Conservation (phyloP, 2,888 invertebrate genomes). For the Liodrosophila aerea region DNA sequence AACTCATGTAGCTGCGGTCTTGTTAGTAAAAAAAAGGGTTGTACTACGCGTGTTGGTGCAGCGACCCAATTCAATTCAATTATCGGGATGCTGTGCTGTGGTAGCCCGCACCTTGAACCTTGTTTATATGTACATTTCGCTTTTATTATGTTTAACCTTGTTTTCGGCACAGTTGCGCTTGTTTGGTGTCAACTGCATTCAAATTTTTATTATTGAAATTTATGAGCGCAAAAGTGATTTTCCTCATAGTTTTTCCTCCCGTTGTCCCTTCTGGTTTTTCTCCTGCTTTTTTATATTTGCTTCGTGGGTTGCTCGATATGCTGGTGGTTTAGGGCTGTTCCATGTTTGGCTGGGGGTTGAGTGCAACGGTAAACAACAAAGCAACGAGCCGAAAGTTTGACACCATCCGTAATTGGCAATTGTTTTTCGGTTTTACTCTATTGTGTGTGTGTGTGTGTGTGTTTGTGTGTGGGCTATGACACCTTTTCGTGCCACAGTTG, state of each 20-base stretch:
- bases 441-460: constrained; percentile 3
- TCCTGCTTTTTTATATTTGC: constrained; percentile 24
- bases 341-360: constrained; percentile 44
- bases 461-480: constrained; percentile 22
- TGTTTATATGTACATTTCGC: constrained; percentile 65
- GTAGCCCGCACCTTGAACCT: constrained; percentile 67
- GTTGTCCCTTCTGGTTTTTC: constrained; percentile 22
- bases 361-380: constrained; percentile 47
- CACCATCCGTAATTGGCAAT: constrained; percentile 69
- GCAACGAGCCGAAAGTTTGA: constrained; percentile 27
- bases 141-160: constrained; percentile 73
- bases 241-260: constrained; percentile 66
- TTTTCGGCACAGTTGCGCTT: constrained; percentile 45
- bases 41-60: no score
- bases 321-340: constrained; percentile 57
- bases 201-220: constrained; percentile 78
- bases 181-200: constrained; percentile 74
- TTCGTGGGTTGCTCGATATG: constrained; percentile 41
- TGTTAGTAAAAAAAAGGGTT: constrained; percentile 53
- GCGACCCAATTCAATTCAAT: constrained; percentile 64
- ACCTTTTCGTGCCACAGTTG: constrained; percentile 48
- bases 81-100: constrained; percentile 15
- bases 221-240: constrained; percentile 77
- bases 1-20: constrained; percentile 20
- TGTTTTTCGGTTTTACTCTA: constrained; percentile 60